A percentile compares a stretch with the other conserved stretches of the same genome.
Evolutionary conservation across 2,888 invertebrate genomes (phyloP).

Genomic region (Agrochola lota): DNA sequence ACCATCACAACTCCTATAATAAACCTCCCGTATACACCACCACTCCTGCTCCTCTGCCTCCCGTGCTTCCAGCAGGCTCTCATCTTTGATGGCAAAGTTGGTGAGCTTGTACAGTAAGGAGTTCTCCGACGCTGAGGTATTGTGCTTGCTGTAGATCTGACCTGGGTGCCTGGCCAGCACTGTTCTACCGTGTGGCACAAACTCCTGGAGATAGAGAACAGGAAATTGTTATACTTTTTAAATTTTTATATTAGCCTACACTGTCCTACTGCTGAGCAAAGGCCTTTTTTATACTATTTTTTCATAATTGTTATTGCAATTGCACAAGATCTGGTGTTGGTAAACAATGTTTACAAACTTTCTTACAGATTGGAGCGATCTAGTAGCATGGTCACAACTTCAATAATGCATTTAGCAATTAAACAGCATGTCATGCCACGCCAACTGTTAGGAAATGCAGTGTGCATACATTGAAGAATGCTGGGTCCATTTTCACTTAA

Average conservation of each 20-base stretch:
- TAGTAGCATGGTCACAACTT: background rate
- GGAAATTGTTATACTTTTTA: background rate
- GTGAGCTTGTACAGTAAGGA: slow-evolving; percentile 93
- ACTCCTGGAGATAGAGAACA: slow-evolving; percentile 91
- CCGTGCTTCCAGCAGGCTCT: slow-evolving; percentile 91
- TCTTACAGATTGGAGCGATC: background rate
- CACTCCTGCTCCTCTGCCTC: slow-evolving; percentile 91
- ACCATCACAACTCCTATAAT: slow-evolving; percentile 79
- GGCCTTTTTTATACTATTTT: background rate
- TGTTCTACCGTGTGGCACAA: slow-evolving; percentile 96
- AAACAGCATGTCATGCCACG: background rate
- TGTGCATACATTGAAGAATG: background rate
- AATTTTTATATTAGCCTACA: background rate
- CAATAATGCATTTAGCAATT: background rate
- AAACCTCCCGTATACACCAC: slow-evolving; percentile 87
- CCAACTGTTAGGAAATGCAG: background rate
- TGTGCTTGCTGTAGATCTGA: slow-evolving; percentile 90
- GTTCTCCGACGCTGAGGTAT: slow-evolving; percentile 91
- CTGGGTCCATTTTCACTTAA: background rate
- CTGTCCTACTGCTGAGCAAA: background rate
- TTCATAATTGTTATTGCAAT: background rate
- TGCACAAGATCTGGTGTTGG: background rate
- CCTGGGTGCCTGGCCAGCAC: slow-evolving; percentile 94
- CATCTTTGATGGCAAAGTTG: slow-evolving; percentile 94
- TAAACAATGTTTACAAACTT: background rate